Evolutionary conservation across 2,113 vertebrate genomes (phyloP), one percentile per base, ranked within the genome.

Genomic region (Chloropsis cyanopogon): DNA sequence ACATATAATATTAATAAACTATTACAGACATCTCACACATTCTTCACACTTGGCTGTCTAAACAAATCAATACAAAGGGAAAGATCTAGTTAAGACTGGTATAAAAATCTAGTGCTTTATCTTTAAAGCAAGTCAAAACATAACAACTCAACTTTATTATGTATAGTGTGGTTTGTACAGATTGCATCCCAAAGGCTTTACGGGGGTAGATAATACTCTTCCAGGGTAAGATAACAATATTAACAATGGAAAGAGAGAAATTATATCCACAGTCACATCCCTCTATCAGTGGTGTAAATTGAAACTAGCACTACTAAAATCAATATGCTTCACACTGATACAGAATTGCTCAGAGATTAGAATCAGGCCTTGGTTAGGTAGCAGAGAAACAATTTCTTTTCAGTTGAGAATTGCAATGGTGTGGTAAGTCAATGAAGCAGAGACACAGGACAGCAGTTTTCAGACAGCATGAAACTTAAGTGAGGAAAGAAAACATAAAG

Each of bases 71-170:
- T 93, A 82, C 11, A 49, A 57, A 56, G 7, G 39, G 54, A 83
- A 47, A 84, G 39, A 81, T 80, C 76, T 64, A 78, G 88, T 70
- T 92, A 96, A 78, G 42, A 7, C 9, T 59, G 23, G 20, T 46
- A 70, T 86, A 63, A 92, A 95, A 95, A 92, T 94, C 60, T 83
- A 88, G 42, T 83, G 56, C 39, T 92, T 90, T 90, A 77, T 92
- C 86, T 88, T 91, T 86, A 93, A 31, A 86, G 17, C 35, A 84
- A 92, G 56, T 66, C 80, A 89, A 93, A 96, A 92, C 69, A 81
- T 23, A 91, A 84, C 83, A 86, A 79, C 87, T 81, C 49, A 71
- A 59, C 50, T 92, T 90, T 81, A 90, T 86, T 96, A 75, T 60
- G 56, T 63, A 81, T 42, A 39, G 19, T n/a, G 79, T 75, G 15